Evolutionary conservation across 2,113 vertebrate genomes (phyloP).

Genomic region (Brachyistius frenatus): DNA sequence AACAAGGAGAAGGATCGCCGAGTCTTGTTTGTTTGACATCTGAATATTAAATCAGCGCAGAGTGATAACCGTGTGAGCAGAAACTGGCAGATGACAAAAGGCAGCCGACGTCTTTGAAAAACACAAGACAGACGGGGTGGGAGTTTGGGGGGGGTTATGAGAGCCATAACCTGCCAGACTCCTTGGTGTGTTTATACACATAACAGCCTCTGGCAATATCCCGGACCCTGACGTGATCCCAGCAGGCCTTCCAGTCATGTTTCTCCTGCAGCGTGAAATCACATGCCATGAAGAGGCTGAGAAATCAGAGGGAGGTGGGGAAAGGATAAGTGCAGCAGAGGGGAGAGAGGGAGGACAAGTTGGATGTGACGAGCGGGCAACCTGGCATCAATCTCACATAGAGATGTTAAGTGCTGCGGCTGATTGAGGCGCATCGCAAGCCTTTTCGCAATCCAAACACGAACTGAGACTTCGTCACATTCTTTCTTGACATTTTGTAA

Average conservation of each 20-base stretch:
- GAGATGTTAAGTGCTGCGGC: conserved; percentile 65
- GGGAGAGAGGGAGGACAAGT: conserved; percentile 34
- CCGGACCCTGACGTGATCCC: conserved; percentile 38
- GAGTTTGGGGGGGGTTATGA: not conserved
- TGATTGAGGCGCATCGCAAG: conserved; percentile 63
- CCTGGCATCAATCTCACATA: conserved; percentile 70
- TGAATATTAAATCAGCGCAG: conserved; percentile 38
- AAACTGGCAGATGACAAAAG: conserved; percentile 24
- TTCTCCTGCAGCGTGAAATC: conserved; percentile 57
- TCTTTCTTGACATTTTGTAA: conserved; percentile 8
- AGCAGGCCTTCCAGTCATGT: conserved; percentile 37
- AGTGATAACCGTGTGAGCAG: conserved; percentile 19
- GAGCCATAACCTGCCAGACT: conserved; percentile 18
- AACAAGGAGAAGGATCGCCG: conserved; percentile 15
- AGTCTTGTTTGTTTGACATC: conserved; percentile 36
- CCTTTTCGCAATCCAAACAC: conserved; percentile 24
- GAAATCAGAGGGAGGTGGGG: conserved; percentile 2
- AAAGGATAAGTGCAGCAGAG: conserved; percentile 30
- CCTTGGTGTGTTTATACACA: conserved; percentile 37
- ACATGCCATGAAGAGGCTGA: conserved; percentile 46
- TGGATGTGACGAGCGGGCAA: conserved; percentile 63
- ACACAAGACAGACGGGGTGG: not conserved
- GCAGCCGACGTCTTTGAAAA: conserved; percentile 22
- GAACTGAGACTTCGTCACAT: conserved; percentile 31
- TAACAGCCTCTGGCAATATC: conserved; percentile 53